Percentiles rank a stretch among this genome's conserved stretches.
Evolutionary conservation across 1,140 invertebrate genomes (phyloP).

Genomic region (Drosophila tristis): DNA sequence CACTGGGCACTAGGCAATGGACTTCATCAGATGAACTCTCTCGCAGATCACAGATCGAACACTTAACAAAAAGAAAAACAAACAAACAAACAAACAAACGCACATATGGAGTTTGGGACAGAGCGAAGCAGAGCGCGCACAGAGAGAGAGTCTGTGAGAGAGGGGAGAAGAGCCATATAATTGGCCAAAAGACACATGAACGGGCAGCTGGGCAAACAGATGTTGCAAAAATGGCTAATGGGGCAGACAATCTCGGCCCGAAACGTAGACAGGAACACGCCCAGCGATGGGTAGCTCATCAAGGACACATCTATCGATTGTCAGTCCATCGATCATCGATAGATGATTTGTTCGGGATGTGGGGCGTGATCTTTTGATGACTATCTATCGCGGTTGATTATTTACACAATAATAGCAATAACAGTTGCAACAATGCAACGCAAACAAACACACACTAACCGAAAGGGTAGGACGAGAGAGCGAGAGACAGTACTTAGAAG

Average conservation of each 20-base stretch:
- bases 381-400: constrained; percentile 1
- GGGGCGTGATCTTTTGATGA: constrained; percentile 18
- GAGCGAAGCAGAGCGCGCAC: constrained; percentile 3
- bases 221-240: constrained; percentile 71
- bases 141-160: neutral
- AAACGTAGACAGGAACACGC: constrained; percentile 2
- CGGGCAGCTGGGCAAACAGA: constrained; percentile 62
- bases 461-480: constrained; percentile 17
- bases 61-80: constrained; percentile 46
- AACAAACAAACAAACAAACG: constrained; percentile 10
- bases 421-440: constrained; percentile 45
- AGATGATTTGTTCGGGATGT: constrained; percentile 11
- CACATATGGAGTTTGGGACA: constrained; percentile 16
- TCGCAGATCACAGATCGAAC: constrained; percentile 26
- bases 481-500: constrained; percentile 32
- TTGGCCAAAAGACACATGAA: constrained; percentile 51
- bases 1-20: constrained; percentile 23
- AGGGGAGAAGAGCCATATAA: constrained; percentile 18
- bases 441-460: constrained; percentile 33
- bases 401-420: constrained; percentile 29
- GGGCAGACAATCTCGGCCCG: constrained; percentile 41
- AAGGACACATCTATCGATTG: too few relatives aligned
- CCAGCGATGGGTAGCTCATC: neutral
- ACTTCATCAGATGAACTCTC: constrained; percentile 24
- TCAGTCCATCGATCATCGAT: constrained; percentile 13